Conservation (phyloP, 2,797 vertebrate species). For the Moxostoma hubbsi region DNA sequence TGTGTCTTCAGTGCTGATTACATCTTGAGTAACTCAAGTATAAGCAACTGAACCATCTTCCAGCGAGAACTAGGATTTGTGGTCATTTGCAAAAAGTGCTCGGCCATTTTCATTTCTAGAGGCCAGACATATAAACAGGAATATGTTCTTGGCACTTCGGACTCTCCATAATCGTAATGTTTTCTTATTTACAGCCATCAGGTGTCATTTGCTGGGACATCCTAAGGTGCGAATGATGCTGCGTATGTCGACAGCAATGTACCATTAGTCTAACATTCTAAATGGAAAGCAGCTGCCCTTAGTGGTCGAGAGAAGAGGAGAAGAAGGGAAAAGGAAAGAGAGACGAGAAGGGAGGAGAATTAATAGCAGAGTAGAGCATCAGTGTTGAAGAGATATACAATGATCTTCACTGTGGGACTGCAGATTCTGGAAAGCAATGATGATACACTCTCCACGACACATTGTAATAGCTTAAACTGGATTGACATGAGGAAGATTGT, state of each 20-base stretch:
- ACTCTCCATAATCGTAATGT: conserved; percentile 62
- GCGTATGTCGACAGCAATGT: too few relatives aligned
- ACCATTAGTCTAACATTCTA: not conserved
- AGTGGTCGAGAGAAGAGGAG: not conserved
- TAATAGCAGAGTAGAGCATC: not conserved
- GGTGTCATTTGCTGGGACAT: too few relatives aligned
- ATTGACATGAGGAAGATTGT: conserved; percentile 10
- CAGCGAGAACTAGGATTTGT: conserved; percentile 25
- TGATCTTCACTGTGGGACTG: conserved; percentile 34
- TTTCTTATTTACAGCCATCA: conserved; percentile 66
- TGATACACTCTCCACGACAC: conserved; percentile 34
- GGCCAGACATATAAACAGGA: conserved; percentile 19
- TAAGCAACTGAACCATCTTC: conserved; percentile 29
- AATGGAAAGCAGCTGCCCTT: conserved; percentile 3
- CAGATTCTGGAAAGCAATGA: conserved; percentile 23
- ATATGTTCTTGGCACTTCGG: conserved; percentile 39
- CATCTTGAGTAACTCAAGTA: conserved; percentile 38
- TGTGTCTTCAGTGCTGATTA: conserved; percentile 23
- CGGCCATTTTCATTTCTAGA: conserved; percentile 20
- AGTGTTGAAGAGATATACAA: conserved; percentile 23
- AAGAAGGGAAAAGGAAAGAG: not conserved
- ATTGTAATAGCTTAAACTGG: conserved; percentile 41
- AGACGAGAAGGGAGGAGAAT: not conserved
- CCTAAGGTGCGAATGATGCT: too few relatives aligned
- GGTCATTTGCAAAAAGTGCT: conserved; percentile 16